Percentiles rank a stretch among this genome's conserved stretches.
These are phyloP conservation scores for Biston stratarius DNA, from an alignment of 2,888 invertebrate species.

Conservation along the genomic window DNA sequence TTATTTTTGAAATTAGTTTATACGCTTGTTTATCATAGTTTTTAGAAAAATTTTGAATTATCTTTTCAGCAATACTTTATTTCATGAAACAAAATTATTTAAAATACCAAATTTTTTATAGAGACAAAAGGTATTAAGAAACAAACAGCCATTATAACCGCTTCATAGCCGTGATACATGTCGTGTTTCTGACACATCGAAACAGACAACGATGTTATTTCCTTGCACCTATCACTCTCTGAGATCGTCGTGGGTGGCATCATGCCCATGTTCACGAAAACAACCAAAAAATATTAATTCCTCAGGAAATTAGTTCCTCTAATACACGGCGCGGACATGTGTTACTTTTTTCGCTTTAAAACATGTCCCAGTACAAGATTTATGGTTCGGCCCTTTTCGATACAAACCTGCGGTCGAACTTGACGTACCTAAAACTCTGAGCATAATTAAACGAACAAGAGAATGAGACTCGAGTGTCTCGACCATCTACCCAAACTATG, in stretches of 20 bases:
- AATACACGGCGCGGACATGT: slow-evolving; percentile 82
- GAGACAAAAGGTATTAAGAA: too few relatives aligned
- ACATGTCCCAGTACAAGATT: slow-evolving; percentile 76
- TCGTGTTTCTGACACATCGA: slow-evolving; percentile 39
- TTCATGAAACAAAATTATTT: too few relatives aligned
- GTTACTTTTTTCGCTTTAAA: slow-evolving; percentile 85
- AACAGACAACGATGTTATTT: slow-evolving; percentile 58
- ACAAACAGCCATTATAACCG: background rate
- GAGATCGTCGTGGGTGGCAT: slow-evolving; percentile 82
- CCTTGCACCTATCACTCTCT: slow-evolving; percentile 57
- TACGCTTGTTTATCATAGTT: too few relatives aligned
- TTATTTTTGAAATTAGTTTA: too few relatives aligned
- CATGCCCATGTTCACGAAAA: slow-evolving; percentile 71
- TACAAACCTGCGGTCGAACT: slow-evolving; percentile 74
- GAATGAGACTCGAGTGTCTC: slow-evolving; percentile 37
- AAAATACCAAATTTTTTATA: too few relatives aligned
- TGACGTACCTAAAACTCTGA: slow-evolving; percentile 66
- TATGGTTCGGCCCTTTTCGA: slow-evolving; percentile 73
- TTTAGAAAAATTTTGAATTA: too few relatives aligned
- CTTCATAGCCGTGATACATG: slow-evolving; percentile 3
- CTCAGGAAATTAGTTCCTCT: slow-evolving; percentile 84
- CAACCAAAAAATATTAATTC: slow-evolving; percentile 72
- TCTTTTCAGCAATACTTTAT: too few relatives aligned
- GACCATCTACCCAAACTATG: slow-evolving; percentile 15
- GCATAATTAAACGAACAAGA: slow-evolving; percentile 61